Percentiles rank a stretch among this genome's conserved stretches.
Conservation (phyloP, 1,140 invertebrate species). For the Sogatella furcifera region DNA sequence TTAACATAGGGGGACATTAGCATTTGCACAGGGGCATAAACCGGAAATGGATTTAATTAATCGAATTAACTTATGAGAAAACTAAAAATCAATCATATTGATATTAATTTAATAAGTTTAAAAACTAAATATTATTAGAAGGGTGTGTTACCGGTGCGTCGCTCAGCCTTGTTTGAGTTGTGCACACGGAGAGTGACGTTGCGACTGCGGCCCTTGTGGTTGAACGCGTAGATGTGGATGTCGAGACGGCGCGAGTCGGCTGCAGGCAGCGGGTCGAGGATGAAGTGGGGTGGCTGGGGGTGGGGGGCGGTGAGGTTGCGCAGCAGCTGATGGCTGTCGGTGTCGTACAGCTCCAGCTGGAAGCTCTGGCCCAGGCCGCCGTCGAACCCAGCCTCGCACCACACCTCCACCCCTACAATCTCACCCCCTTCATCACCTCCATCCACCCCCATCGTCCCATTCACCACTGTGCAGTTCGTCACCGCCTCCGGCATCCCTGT, state of each 20-base stretch:
- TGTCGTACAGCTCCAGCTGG: constrained; percentile 57
- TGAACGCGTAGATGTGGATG: constrained; percentile 55
- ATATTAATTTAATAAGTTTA: too few species aligned
- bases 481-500: too few species aligned
- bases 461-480: too few species aligned
- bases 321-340: constrained; percentile 37
- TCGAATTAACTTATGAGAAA: too few species aligned
- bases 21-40: too few species aligned
- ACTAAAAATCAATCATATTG: too few species aligned
- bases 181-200: constrained; percentile 52
- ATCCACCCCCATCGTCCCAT: constrained; percentile 20
- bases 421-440: constrained; percentile 33
- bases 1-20: too few species aligned
- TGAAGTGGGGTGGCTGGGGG: constrained; percentile 48
- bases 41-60: too few species aligned
- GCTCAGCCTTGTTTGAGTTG: constrained; percentile 67
- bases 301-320: constrained; percentile 41
- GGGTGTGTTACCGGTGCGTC: constrained; percentile 49
- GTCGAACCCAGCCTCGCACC: constrained; percentile 49
- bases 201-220: constrained; percentile 55
- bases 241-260: constrained; percentile 55
- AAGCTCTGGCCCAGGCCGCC: constrained; percentile 64
- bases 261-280: constrained; percentile 49
- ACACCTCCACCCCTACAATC: constrained; percentile 34
- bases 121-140: too few species aligned